phyloP scores from a whole-genome alignment of 2,797 vertebrate genomes.

The Coranthus polyacanthus region DNA sequence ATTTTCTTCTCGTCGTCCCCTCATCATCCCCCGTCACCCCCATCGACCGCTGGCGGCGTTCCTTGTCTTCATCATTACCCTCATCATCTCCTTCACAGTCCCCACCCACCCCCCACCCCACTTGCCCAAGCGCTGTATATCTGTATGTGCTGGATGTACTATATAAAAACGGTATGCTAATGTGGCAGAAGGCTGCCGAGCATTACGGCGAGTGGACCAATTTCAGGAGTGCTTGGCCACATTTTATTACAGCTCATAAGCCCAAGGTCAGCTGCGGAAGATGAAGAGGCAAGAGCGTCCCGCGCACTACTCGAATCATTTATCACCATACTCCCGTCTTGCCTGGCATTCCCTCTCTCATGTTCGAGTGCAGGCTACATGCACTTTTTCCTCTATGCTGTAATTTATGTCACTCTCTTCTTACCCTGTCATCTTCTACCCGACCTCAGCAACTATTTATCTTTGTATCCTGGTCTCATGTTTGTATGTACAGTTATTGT shows the following conservation, averaged over 20 bases:
- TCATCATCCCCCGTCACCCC: slow-evolving; percentile 29
- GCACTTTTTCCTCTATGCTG: slow-evolving; percentile 21
- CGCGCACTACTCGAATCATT: slow-evolving; percentile 74
- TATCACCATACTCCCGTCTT: slow-evolving; percentile 69
- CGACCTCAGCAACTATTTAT: slow-evolving; percentile 23
- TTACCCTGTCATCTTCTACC: slow-evolving; percentile 17
- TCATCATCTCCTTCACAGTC: slow-evolving; percentile 59
- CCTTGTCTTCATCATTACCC: slow-evolving; percentile 61
- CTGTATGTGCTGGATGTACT: slow-evolving; percentile 66
- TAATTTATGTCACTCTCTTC: slow-evolving; percentile 55
- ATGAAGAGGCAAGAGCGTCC: slow-evolving; percentile 79
- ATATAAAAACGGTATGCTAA: slow-evolving; percentile 78
- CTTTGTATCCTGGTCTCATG: slow-evolving; percentile 15
- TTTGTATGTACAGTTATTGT: slow-evolving; percentile 13
- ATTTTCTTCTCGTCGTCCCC: slow-evolving; percentile 40
- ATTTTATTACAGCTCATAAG: slow-evolving; percentile 88
- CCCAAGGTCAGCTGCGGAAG: slow-evolving; percentile 85
- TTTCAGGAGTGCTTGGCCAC: slow-evolving; percentile 84
- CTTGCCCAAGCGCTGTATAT: slow-evolving; percentile 43
- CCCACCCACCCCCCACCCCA: neutral
- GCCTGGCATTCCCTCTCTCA: slow-evolving; percentile 38
- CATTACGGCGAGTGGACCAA: slow-evolving; percentile 80
- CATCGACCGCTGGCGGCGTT: slow-evolving; percentile 62
- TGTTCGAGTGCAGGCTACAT: slow-evolving; percentile 36
- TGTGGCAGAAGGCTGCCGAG: slow-evolving; percentile 63